phyloP scores from a whole-genome alignment of 2,888 invertebrate genomes.

The Tineola bisselliella region DNA sequence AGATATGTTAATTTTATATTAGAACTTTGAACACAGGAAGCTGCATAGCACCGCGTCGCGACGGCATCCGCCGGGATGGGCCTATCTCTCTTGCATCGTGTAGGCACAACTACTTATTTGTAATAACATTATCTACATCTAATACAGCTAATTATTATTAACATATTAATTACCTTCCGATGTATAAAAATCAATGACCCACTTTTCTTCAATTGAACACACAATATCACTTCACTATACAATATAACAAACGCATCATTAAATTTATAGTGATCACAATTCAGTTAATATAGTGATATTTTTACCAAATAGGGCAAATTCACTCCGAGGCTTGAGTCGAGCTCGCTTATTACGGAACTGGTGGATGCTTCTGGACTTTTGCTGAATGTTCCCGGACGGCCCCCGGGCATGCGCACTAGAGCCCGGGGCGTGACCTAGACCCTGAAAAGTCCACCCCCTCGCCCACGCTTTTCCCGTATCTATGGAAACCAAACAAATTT shows the following conservation, averaged over 20 bases:
- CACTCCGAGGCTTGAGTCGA: background rate
- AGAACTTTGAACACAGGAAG: background rate
- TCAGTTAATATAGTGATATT: background rate
- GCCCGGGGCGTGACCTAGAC: constrained; percentile 67
- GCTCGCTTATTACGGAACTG: constrained; percentile 1
- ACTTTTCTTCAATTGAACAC: background rate
- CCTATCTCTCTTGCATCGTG: background rate
- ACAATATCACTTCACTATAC: background rate
- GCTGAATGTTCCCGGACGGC: constrained; percentile 13
- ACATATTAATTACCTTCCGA: background rate
- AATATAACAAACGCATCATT: background rate
- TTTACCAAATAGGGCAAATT: background rate
- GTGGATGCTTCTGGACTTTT: background rate
- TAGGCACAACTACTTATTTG: background rate
- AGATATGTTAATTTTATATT: background rate
- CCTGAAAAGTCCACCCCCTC: constrained; percentile 59
- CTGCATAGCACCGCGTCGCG: constrained; percentile 4
- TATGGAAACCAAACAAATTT: constrained; percentile 35
- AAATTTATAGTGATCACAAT: background rate
- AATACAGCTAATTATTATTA: background rate
- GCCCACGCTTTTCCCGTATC: constrained; percentile 48
- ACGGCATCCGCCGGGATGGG: constrained; percentile 1
- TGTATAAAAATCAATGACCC: background rate
- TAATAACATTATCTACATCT: background rate
- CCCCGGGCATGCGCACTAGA: constrained; percentile 47